Evolutionary conservation across 1,140 invertebrate species (phyloP).

Genomic region (Parapsyche elsis): DNA sequence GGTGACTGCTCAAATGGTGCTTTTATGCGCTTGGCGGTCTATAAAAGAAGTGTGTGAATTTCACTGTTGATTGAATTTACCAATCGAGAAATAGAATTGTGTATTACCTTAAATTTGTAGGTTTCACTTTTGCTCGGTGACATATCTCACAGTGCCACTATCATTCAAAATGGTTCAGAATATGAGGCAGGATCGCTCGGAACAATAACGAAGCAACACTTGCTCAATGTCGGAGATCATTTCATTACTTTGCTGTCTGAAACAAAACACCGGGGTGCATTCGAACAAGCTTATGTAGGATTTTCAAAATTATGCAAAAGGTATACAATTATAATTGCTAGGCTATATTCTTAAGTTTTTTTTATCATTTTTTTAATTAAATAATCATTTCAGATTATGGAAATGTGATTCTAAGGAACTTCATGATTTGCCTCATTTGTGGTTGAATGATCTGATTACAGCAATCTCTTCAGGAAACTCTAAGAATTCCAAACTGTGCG

Average conservation of each 20-base stretch:
- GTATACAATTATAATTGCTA: slow-evolving; percentile 54
- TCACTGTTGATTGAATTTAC: not conserved
- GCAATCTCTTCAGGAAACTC: slow-evolving; percentile 68
- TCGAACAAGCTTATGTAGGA: slow-evolving; percentile 93
- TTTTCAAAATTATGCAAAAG: slow-evolving; percentile 79
- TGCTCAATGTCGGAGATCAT: slow-evolving; percentile 76
- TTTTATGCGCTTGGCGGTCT: slow-evolving; percentile 91
- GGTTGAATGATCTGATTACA: slow-evolving; percentile 76
- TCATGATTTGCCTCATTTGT: slow-evolving; percentile 74
- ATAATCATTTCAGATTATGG: slow-evolving; percentile 62
- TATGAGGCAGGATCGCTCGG: slow-evolving; percentile 39
- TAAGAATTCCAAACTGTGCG: slow-evolving; percentile 72
- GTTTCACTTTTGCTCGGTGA: slow-evolving; percentile 69
- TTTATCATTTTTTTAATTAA: not conserved
- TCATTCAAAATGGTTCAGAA: slow-evolving; percentile 44
- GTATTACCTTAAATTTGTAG: slow-evolving; percentile 46
- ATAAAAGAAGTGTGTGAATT: slow-evolving; percentile 68
- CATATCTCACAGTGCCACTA: slow-evolving; percentile 62
- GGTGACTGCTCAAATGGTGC: slow-evolving; percentile 82
- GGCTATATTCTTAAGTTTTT: too few species aligned
- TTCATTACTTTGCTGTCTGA: slow-evolving; percentile 79
- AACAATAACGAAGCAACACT: slow-evolving; percentile 59
- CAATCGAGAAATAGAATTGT: not conserved
- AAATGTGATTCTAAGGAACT: slow-evolving; percentile 66
- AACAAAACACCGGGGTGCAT: slow-evolving; percentile 93